phyloP scores from a whole-genome alignment of 2,888 invertebrate species.

The Mamestra brassicae region DNA sequence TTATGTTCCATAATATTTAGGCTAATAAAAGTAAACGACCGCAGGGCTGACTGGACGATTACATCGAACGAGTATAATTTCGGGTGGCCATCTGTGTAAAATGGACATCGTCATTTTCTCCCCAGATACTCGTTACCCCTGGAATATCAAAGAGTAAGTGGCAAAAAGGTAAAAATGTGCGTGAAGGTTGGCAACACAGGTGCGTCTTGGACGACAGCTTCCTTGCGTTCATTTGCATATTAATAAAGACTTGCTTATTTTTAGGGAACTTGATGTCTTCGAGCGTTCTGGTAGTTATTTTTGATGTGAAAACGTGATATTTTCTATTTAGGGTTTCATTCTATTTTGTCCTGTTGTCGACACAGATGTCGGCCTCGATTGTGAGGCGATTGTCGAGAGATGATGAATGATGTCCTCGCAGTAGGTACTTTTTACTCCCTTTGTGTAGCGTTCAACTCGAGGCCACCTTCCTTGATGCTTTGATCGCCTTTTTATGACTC shows the following conservation, averaged over 20 bases:
- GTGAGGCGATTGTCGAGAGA: constrained; percentile 65
- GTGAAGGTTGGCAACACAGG: constrained; percentile 57
- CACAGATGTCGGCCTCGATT: constrained; percentile 58
- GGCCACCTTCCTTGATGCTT: constrained; percentile 75
- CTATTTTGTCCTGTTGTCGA: constrained; percentile 54
- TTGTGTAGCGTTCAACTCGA: constrained; percentile 74
- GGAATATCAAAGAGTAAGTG: constrained; percentile 63
- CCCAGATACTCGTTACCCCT: constrained; percentile 57
- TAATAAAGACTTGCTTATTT: constrained; percentile 64
- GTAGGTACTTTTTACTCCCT: constrained; percentile 73
- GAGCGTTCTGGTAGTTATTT: constrained; percentile 16
- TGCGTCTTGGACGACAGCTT: constrained; percentile 69
- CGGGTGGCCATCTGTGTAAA: constrained; percentile 69
- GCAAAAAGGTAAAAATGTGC: constrained; percentile 66
- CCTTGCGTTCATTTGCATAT: constrained; percentile 75
- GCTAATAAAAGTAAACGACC: constrained; percentile 62
- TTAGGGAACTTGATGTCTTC: neutral
- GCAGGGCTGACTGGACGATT: constrained; percentile 52
- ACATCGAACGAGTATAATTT: constrained; percentile 66
- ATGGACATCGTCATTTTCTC: constrained; percentile 69
- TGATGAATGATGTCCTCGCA: constrained; percentile 78
- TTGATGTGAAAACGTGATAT: constrained; percentile 35
- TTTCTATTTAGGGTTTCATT: constrained; percentile 52
- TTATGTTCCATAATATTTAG: constrained; percentile 51
- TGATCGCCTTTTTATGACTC: constrained; percentile 79